Evolutionary conservation across 2,888 invertebrate species (phyloP).

Genomic region (Scaptomyza caliginosa): DNA sequence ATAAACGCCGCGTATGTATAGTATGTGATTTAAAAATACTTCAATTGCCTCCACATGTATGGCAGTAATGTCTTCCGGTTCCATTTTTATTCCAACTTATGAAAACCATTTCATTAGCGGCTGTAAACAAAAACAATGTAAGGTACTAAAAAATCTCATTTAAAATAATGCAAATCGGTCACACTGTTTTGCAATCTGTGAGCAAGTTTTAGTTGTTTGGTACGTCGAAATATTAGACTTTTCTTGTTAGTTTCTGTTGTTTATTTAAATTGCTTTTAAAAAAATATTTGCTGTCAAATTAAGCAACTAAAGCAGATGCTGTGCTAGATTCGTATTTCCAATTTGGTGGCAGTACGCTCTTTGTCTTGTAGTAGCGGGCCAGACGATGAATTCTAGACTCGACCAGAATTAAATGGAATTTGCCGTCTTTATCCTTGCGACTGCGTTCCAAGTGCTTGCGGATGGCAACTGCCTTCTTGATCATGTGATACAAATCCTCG

Average conservation of each 20-base stretch:
- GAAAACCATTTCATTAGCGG: conserved; percentile 5
- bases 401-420: conserved; percentile 99
- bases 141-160: conserved; percentile 12
- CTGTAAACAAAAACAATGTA: background rate
- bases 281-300: conserved; percentile 6
- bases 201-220: background rate
- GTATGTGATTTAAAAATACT: conserved; percentile 80
- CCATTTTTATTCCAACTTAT: conserved; percentile 21
- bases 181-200: background rate
- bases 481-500: conserved; percentile 98
- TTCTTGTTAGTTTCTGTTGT: conserved; percentile 8
- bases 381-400: conserved; percentile 99
- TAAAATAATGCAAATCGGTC: background rate
- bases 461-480: conserved; percentile 99
- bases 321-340: conserved; percentile 99
- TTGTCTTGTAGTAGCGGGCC: conserved; percentile 99
- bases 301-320: conserved; percentile 95
- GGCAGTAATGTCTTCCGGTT: conserved; percentile 50
- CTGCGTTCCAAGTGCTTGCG: conserved; percentile 99
- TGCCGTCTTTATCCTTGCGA: conserved; percentile 99
- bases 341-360: conserved; percentile 96
- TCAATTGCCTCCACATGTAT: conserved; percentile 82
- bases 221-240: background rate
- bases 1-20: conserved; percentile 81
- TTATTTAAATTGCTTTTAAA: conserved; percentile 35